These are phyloP conservation scores for Mormoops blainvillei DNA, from an alignment of 2,113 vertebrate genomes.

Conservation along the genomic window DNA sequence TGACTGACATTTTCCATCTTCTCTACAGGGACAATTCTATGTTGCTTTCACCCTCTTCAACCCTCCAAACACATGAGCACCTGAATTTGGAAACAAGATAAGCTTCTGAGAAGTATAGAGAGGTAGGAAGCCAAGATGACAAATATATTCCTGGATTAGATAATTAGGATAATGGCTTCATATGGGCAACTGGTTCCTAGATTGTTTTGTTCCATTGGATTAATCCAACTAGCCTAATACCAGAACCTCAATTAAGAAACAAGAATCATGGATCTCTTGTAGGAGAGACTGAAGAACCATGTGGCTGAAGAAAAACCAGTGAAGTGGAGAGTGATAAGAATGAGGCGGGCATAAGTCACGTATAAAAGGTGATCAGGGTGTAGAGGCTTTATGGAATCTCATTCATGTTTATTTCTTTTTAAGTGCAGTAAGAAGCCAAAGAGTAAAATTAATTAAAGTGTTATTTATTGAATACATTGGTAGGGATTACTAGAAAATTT, in stretches of 20 bases:
- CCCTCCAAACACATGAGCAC: neutral
- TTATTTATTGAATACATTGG: neutral
- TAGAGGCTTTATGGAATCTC: neutral
- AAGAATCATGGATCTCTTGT: neutral
- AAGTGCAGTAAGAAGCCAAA: neutral
- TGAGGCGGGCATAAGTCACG: neutral
- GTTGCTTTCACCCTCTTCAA: neutral
- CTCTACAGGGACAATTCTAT: neutral
- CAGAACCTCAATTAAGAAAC: neutral
- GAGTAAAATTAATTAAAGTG: neutral
- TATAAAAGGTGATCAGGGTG: neutral
- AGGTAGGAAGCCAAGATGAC: neutral
- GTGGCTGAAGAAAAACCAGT: neutral
- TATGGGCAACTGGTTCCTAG: neutral
- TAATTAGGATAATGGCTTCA: neutral
- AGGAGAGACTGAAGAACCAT: neutral
- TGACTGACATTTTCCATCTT: neutral
- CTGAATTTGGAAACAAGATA: neutral
- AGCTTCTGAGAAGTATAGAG: neutral
- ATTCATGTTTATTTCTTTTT: neutral
- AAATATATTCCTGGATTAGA: neutral
- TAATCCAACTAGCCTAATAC: neutral
- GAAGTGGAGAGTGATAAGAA: neutral
- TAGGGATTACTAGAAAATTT: neutral
- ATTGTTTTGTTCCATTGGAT: neutral